These are phyloP conservation scores for Heliothis peltigera DNA, from an alignment of 2,888 invertebrate genomes.

Conservation along the genomic window DNA sequence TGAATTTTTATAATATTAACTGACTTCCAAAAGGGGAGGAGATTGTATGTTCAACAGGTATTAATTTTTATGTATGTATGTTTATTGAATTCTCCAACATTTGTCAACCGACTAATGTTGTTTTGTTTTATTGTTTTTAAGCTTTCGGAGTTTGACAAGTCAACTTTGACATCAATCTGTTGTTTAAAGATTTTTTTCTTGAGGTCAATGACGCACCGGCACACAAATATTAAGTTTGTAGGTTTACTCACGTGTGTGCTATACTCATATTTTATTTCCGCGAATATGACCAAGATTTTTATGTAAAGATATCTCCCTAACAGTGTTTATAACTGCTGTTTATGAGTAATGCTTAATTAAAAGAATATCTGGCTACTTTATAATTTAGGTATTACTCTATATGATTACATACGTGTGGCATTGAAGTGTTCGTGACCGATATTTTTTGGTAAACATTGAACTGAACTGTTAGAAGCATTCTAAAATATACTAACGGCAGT, in stretches of 20 bases:
- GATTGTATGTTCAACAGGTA: too few relatives aligned
- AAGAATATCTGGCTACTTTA: neutral
- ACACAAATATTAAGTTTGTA: neutral
- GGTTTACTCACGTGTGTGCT: neutral
- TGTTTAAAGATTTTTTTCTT: neutral
- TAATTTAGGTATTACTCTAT: neutral
- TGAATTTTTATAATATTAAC: too few relatives aligned
- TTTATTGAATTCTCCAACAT: too few relatives aligned
- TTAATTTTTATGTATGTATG: too few relatives aligned
- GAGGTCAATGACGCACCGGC: neutral
- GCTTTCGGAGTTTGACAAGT: neutral
- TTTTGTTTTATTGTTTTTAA: neutral
- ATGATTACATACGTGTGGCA: neutral
- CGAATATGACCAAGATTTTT: conserved; percentile 11
- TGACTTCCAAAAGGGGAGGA: too few relatives aligned
- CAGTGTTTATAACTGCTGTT: conserved; percentile 8
- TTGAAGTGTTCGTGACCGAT: conserved; percentile 2
- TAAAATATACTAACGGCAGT: conserved; percentile 3
- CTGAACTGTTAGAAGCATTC: conserved; percentile 10
- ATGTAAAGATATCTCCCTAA: neutral
- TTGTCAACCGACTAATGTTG: too few relatives aligned
- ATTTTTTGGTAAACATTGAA: conserved; percentile 17
- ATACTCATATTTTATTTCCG: conserved; percentile 2
- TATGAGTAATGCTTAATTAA: neutral
- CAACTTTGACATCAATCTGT: neutral